A percentile compares a stretch with the other conserved stretches of the same genome.
These are phyloP conservation scores for Temnothorax curvispinosus DNA, from an alignment of 1,140 invertebrate genomes.

Conservation along the genomic window DNA sequence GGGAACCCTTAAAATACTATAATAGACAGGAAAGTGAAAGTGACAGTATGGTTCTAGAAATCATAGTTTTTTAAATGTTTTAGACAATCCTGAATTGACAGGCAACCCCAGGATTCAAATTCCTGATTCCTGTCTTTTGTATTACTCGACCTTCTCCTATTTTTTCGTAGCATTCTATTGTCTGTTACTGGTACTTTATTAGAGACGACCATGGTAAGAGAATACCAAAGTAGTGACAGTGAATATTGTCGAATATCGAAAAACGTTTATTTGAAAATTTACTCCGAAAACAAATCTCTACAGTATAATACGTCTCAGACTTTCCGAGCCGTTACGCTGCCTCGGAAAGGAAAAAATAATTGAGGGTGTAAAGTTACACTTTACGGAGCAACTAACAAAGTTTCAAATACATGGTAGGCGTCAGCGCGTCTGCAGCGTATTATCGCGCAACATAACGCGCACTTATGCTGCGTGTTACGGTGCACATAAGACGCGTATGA, in stretches of 20 bases:
- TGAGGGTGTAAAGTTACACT: neutral
- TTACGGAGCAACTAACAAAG: neutral
- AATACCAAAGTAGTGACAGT: neutral
- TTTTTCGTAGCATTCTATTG: neutral
- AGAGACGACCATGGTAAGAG: neutral
- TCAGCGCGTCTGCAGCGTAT: neutral
- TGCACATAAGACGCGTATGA: neutral
- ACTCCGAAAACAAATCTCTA: no score
- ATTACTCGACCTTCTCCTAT: neutral
- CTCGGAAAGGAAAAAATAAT: neutral
- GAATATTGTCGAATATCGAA: neutral
- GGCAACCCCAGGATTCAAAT: neutral
- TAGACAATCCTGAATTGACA: neutral
- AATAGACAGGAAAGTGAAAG: slow-evolving; percentile 23
- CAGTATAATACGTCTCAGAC: neutral
- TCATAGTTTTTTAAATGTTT: neutral
- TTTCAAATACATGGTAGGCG: neutral
- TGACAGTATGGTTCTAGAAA: neutral
- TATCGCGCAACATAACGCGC: neutral
- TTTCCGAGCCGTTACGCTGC: neutral
- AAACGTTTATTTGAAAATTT: neutral
- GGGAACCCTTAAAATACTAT: neutral
- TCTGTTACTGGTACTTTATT: neutral
- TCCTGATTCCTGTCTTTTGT: neutral
- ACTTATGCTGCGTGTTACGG: slow-evolving; percentile 9